Base-by-base conservation (phyloP, 2,797 vertebrate genomes). In the Hydrophis major region DNA sequence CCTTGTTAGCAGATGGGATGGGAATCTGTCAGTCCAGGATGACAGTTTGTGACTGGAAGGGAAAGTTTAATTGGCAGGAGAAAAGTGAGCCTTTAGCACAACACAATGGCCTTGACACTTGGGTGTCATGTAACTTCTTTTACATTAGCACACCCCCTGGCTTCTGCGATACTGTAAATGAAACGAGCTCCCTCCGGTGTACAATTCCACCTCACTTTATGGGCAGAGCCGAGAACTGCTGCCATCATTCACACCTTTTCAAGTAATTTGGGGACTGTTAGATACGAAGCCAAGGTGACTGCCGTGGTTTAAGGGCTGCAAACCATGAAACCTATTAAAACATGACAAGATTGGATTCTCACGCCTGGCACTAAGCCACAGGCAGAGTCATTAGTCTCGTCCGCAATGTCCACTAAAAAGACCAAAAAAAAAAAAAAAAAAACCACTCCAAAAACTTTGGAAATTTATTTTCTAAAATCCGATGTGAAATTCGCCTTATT, bases 231-330 rank as follows among this genome's bases (percentile, higher is more conserved):
- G 93, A 94, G 96, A 28, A 92, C 93, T 88, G 90, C 94, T 92
- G 97, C 97, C 97, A 96, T 97, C 96, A 97, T 97, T 96, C 97
- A 94, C 96, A 96, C 95, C 93, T 96, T 97, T 97, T 96, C 95
- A 97, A 95, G 96, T 95, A 95, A 97, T 96, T 97, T 97, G 96
- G 95, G 96, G 93, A 53, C 95, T 96, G 95, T 96, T 96, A 95
- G 4, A 96, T 4, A 96, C 96, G 92, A 95, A 95, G 96, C 93
- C 96, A 96, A 96, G 95, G 96, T 96, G 96, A 97, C 96, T 95
- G 95, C 95, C 94, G 96, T 94, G 95, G 96, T 97, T 96, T 53
- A 50, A 96, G 96, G 95, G 94, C 96, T 94, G 88, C 94, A 97
- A 97, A 97, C 94, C 95, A 94, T 94, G 96, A 96, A 97, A 95